Conservation (phyloP, 2,113 vertebrate genomes). For the Archilochus colubris region DNA sequence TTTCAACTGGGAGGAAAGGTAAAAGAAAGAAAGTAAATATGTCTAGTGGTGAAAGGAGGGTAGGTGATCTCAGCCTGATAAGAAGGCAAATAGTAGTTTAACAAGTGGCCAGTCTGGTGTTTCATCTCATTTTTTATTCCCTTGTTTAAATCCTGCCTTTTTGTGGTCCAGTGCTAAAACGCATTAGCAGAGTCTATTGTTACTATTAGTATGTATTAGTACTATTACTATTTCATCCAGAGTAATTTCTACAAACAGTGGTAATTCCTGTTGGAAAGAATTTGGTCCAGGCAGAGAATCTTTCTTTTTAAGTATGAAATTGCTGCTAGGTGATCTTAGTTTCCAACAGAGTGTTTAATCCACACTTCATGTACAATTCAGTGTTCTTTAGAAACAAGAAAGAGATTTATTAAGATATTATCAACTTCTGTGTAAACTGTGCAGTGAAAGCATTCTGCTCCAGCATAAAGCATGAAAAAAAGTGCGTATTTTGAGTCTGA, state of each 20-base stretch:
- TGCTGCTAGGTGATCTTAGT: background rate
- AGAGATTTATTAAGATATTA: background rate
- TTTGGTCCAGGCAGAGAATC: background rate
- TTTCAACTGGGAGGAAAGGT: background rate
- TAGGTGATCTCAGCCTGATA: background rate
- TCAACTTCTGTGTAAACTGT: background rate
- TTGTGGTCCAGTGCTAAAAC: background rate
- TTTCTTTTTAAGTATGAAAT: constrained; percentile 17
- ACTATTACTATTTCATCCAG: background rate
- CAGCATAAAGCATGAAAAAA: background rate
- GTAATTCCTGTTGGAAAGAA: constrained; percentile 20
- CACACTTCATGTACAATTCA: background rate
- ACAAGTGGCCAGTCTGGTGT: background rate
- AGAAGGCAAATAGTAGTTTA: constrained; percentile 38
- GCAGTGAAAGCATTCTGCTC: background rate
- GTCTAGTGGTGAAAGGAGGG: background rate
- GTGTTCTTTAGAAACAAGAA: background rate
- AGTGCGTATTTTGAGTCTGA: background rate
- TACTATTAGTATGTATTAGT: background rate
- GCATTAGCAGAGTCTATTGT: background rate
- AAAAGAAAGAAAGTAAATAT: background rate
- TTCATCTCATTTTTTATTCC: constrained; percentile 19
- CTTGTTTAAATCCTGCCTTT: constrained; percentile 32
- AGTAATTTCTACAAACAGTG: background rate
- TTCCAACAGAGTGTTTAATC: background rate